A percentile compares a stretch with the other conserved stretches of the same genome.
Evolutionary conservation across 2,113 vertebrate genomes (phyloP).

Genomic region (Macquaria ambigua): DNA sequence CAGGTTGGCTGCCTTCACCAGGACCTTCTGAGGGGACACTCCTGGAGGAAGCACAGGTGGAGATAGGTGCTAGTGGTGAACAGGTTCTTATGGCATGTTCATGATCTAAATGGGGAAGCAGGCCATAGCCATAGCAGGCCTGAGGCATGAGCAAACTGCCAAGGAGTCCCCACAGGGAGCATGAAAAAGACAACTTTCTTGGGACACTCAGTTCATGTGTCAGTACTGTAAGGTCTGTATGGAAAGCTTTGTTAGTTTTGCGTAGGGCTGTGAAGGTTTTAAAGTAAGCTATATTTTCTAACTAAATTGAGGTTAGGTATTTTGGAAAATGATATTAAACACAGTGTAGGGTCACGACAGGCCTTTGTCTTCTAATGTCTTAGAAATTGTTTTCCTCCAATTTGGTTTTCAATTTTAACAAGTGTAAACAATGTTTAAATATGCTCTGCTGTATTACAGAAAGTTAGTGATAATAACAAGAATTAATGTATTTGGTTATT

Average conservation of each 20-base stretch:
- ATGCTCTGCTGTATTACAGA: not conserved
- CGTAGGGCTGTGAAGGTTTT: no score
- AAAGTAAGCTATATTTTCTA: no score
- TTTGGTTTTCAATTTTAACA: not conserved
- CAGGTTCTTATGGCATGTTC: not conserved
- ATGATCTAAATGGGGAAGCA: not conserved
- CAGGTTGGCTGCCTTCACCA: slow-evolving; percentile 89
- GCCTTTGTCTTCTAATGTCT: not conserved
- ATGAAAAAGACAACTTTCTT: not conserved
- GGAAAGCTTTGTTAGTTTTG: no score
- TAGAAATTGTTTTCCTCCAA: not conserved
- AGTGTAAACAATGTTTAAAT: not conserved
- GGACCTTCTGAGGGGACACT: slow-evolving; percentile 80
- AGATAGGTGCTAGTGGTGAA: not conserved
- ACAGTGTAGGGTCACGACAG: not conserved
- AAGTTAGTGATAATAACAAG: not conserved
- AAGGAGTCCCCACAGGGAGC: not conserved
- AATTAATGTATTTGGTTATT: no score
- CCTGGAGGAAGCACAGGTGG: slow-evolving; percentile 24
- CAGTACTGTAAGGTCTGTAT: no score
- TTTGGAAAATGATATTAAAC: no score
- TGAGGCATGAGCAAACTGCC: not conserved
- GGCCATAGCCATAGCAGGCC: not conserved
- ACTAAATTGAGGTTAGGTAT: no score
- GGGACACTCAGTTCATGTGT: no score